These are phyloP conservation scores for Trichonephila clavipes DNA, from an alignment of 1,140 invertebrate genomes.

Conservation along the genomic window DNA sequence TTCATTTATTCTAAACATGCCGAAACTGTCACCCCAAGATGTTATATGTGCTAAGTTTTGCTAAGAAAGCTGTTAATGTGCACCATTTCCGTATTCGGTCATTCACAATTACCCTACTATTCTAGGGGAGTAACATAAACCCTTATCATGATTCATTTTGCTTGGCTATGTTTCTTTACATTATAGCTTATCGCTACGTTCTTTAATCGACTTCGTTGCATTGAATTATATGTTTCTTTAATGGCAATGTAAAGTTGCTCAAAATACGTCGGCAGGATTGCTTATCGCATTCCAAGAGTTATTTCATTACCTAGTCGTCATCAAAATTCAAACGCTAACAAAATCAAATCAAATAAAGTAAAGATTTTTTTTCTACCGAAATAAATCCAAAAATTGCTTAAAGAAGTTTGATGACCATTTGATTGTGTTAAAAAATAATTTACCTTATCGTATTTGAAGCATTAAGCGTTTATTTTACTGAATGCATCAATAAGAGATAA, in stretches of 20 bases:
- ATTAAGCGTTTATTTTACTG: no score
- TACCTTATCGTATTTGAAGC: no score
- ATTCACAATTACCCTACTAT: not conserved
- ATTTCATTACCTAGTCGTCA: not conserved
- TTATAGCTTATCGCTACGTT: not conserved
- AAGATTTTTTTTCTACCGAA: no score
- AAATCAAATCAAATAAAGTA: not conserved
- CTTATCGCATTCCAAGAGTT: not conserved
- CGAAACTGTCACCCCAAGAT: not conserved
- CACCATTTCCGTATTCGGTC: slow-evolving; percentile 10
- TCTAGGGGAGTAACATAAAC: not conserved
- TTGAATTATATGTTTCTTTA: not conserved
- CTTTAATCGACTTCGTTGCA: not conserved
- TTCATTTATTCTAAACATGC: not conserved
- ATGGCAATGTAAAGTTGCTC: not conserved
- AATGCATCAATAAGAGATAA: no score
- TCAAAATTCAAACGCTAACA: not conserved
- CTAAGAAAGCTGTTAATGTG: slow-evolving; percentile 3
- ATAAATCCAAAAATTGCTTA: no score
- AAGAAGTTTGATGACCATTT: no score
- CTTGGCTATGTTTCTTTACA: not conserved
- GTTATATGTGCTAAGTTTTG: not conserved
- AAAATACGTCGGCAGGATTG: not conserved
- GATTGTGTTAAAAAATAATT: no score
- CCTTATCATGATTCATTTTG: not conserved